Percentiles rank a stretch among this genome's conserved stretches.
phyloP scores from a whole-genome alignment of 1,140 invertebrate genomes.

The Listronotus oregonensis region DNA sequence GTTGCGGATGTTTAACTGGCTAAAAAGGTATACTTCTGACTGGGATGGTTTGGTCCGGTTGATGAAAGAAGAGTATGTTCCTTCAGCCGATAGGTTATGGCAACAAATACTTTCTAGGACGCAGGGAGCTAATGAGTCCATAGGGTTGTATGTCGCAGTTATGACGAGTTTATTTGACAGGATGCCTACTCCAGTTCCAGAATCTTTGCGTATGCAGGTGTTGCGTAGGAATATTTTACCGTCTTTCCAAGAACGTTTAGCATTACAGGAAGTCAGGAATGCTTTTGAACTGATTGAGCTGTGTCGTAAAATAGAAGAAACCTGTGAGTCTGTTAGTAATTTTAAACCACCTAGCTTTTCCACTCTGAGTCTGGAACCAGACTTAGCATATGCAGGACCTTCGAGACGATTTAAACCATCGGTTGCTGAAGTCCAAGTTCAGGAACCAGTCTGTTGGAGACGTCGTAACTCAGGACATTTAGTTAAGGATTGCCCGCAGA shows the following conservation, averaged over 20 bases:
- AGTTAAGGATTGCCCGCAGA: background rate
- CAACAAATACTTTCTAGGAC: background rate
- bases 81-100: background rate
- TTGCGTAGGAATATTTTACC: slow-evolving; percentile 7
- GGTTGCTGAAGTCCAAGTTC: background rate
- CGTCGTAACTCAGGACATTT: background rate
- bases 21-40: background rate
- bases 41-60: no score
- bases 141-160: background rate
- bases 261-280: no score
- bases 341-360: slow-evolving; percentile 1
- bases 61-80: background rate
- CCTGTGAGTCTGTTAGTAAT: background rate
- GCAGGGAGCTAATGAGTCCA: background rate
- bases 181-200: background rate
- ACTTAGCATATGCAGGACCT: slow-evolving; percentile 1
- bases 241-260: background rate
- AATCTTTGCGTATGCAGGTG: background rate
- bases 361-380: background rate
- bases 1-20: background rate
- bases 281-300: background rate
- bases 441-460: background rate
- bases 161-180: background rate
- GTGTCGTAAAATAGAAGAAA: slow-evolving; percentile 1
- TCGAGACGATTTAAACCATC: background rate